phyloP scores from a whole-genome alignment of 2,888 invertebrate genomes.

The Hanleya hanleyi region DNA sequence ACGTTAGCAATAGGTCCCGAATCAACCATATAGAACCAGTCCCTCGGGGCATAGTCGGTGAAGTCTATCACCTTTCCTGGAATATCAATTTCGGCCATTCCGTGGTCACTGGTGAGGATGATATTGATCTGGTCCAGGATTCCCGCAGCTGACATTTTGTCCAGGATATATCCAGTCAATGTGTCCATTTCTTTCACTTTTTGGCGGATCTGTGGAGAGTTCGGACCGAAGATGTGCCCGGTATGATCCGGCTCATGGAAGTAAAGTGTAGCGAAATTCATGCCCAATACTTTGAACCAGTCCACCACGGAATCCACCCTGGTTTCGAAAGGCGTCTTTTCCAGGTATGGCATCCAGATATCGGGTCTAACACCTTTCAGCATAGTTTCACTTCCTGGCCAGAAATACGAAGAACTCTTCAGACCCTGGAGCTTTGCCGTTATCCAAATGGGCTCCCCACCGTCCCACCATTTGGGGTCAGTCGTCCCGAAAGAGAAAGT shows the following conservation, averaged over 20 bases:
- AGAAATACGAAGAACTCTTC: slow-evolving; percentile 76
- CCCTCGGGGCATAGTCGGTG: neutral
- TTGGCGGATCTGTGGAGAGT: slow-evolving; percentile 34
- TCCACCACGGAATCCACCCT: slow-evolving; percentile 78
- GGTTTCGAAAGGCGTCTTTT: slow-evolving; percentile 74
- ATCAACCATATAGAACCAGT: neutral
- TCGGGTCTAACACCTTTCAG: slow-evolving; percentile 75
- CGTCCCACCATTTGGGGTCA: slow-evolving; percentile 60
- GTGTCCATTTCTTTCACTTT: slow-evolving; percentile 45
- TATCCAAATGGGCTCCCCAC: slow-evolving; percentile 63
- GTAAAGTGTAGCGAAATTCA: slow-evolving; percentile 54
- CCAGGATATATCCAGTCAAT: slow-evolving; percentile 42
- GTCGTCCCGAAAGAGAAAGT: slow-evolving; percentile 41
- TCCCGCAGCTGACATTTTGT: neutral
- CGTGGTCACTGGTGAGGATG: slow-evolving; percentile 65
- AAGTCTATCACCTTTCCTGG: slow-evolving; percentile 39
- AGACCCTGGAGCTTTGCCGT: slow-evolving; percentile 77
- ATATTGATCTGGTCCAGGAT: slow-evolving; percentile 51
- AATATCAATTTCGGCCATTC: slow-evolving; percentile 55
- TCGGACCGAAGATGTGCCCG: slow-evolving; percentile 59
- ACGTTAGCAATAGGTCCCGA: slow-evolving; percentile 21
- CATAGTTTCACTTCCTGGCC: slow-evolving; percentile 79
- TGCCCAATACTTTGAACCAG: slow-evolving; percentile 46
- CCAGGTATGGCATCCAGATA: slow-evolving; percentile 69
- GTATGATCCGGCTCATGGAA: slow-evolving; percentile 60